phyloP scores from a whole-genome alignment of 2,113 vertebrate genomes.

The Pseudopodoces humilis region DNA sequence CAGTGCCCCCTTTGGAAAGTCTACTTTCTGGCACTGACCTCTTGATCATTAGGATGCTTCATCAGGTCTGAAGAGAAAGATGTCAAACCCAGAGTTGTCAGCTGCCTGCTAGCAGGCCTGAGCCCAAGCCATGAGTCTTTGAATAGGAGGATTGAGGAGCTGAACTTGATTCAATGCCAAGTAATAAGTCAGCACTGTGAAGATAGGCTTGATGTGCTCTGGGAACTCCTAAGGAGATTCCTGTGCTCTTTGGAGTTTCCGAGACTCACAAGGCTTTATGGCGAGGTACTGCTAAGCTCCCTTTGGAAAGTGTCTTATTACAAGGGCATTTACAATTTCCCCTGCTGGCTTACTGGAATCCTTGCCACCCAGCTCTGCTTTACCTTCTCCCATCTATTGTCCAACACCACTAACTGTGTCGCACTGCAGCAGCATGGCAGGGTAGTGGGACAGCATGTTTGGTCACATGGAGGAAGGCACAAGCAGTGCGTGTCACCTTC shows the following conservation, averaged over 20 bases:
- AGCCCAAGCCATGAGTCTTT: neutral
- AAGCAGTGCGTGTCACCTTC: neutral
- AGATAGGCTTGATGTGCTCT: neutral
- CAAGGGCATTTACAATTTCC: neutral
- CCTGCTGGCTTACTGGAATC: neutral
- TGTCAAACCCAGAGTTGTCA: neutral
- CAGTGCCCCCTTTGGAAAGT: neutral
- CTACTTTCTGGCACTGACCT: neutral
- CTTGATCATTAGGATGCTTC: neutral
- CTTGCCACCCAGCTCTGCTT: neutral
- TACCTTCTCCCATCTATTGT: neutral
- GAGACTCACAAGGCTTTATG: neutral
- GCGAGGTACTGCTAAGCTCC: neutral
- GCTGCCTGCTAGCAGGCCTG: neutral
- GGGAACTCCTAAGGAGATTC: neutral
- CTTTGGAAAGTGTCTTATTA: neutral
- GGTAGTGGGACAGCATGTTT: accelerated
- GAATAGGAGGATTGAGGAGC: neutral
- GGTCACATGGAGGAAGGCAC: neutral
- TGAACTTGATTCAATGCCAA: neutral
- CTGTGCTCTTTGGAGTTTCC: neutral
- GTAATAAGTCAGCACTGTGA: neutral
- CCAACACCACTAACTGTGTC: neutral
- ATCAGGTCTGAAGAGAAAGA: neutral
- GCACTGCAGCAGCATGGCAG: accelerated